Percentiles rank a stretch among this genome's conserved stretches.
phyloP scores from a whole-genome alignment of 1,140 invertebrate species.

The Sycophila sp. region DNA sequence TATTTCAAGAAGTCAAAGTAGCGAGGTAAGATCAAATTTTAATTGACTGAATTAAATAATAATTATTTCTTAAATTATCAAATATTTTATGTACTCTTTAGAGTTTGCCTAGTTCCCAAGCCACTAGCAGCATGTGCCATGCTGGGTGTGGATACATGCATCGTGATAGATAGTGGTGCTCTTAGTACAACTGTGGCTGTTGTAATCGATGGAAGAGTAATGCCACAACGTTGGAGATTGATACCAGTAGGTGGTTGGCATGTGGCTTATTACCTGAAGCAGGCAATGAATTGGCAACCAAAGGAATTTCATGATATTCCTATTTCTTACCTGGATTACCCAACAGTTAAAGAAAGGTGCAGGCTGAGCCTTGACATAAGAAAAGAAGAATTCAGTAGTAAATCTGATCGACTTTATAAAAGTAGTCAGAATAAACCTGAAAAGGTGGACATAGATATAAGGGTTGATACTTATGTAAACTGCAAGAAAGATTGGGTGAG shows the following conservation, averaged over 20 bases:
- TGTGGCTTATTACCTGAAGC: conserved; percentile 65
- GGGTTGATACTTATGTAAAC: conserved; percentile 60
- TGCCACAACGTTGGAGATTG: conserved; percentile 60
- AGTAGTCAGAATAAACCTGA: conserved; percentile 44
- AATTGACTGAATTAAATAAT: not conserved
- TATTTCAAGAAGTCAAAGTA: conserved; percentile 66
- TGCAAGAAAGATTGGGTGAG: conserved; percentile 61
- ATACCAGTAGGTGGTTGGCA: conserved; percentile 66
- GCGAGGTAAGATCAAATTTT: conserved; percentile 54
- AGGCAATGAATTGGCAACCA: conserved; percentile 64
- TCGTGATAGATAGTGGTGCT: conserved; percentile 67
- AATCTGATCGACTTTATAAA: conserved; percentile 32
- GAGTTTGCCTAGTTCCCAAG: conserved; percentile 65
- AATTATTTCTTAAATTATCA: not conserved
- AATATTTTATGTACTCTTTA: conserved; percentile 42
- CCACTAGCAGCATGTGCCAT: conserved; percentile 65
- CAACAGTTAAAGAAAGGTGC: conserved; percentile 64
- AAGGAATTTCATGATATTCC: conserved; percentile 64
- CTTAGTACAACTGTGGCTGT: conserved; percentile 66
- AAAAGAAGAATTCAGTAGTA: conserved; percentile 53
- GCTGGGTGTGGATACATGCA: conserved; percentile 64
- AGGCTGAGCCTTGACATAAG: conserved; percentile 64
- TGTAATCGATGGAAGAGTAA: conserved; percentile 64
- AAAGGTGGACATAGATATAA: conserved; percentile 59
- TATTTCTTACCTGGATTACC: conserved; percentile 63